Evolutionary conservation across 1,140 invertebrate species (phyloP), one percentile per base, ranked within the genome.

Genomic region (Scaptomyza hsui): DNA sequence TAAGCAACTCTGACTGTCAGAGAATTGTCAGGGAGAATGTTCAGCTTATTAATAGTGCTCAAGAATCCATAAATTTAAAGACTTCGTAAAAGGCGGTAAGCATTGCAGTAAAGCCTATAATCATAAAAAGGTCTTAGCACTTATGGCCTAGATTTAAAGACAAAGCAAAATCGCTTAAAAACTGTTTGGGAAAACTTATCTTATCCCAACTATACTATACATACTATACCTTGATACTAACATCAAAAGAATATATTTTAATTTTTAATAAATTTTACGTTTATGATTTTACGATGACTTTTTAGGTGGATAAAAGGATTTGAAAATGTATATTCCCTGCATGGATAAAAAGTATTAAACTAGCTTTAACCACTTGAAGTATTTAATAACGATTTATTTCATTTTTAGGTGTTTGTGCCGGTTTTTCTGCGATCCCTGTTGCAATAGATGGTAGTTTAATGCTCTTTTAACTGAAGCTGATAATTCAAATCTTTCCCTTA

Each of bases 291-390:
- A 42, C n/a, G 15, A 48, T 63, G 35, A 35, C 51, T 15, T 26
- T 65, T 45, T 71, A 37, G 45, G 52, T 52, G 52, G 44, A 51
- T 29, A 29, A 71, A 65, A 35, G 15, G 29, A 15, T 65, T 37
- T 71, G 57, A 44, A 45, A 29, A 71, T 71, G 68, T 65, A 10
- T 59, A 39, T 51, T 37, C 65, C 19, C 45, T 16, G 39, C 57
- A 16, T 18, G 35, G 16, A 42, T 13, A 48, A 42, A 60, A 13
- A 70, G 67, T 56, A 9, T 29, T 29, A 7, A 29, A 29, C 7
- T 7, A 9, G 7, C 6, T 24, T 24, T 24, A 5, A 6, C 18
- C 16, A 13, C 1, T 35, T 18, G 10, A 32, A 10, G 7, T 37
- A 19, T 1, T n/a, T 7, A 4, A 21, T 29, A 4, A 21, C 9